These are phyloP conservation scores for Erynnis tages DNA, from an alignment of 2,888 invertebrate genomes.

Conservation along the genomic window DNA sequence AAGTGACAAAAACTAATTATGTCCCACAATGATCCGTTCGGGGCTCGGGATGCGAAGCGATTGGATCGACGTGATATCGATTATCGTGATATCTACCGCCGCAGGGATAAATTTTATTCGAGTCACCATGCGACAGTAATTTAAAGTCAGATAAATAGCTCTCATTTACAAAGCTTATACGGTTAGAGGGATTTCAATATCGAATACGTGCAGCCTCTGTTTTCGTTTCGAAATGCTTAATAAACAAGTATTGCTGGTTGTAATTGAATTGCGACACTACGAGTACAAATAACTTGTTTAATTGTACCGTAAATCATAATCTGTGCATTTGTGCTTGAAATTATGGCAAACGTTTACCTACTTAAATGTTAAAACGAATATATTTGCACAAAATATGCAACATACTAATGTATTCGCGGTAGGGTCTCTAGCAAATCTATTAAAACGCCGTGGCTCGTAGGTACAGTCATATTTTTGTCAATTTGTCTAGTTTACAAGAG, in stretches of 20 bases:
- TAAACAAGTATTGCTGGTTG: neutral
- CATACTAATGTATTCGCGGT: constrained; percentile 3
- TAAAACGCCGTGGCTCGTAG: constrained; percentile 3
- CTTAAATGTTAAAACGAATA: constrained; percentile 13
- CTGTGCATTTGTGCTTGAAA: neutral
- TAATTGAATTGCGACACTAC: neutral
- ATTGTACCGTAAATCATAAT: constrained; percentile 9
- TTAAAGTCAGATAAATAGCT: constrained; percentile 23
- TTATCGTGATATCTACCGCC: constrained; percentile 26
- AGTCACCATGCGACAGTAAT: constrained; percentile 23
- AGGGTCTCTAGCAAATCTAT: constrained; percentile 14
- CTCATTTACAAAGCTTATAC: constrained; percentile 18
- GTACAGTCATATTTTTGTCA: constrained; percentile 53
- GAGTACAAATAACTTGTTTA: constrained; percentile 3
- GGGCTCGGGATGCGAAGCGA: constrained; percentile 48
- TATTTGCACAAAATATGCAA: constrained; percentile 20
- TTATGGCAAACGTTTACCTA: constrained; percentile 11
- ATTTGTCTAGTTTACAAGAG: constrained; percentile 52
- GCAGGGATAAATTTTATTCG: constrained; percentile 26
- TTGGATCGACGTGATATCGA: constrained; percentile 51
- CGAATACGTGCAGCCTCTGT: neutral
- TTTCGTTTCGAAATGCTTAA: neutral
- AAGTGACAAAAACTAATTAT: constrained; percentile 82
- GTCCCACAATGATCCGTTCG: constrained; percentile 63
- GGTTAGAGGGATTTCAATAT: constrained; percentile 9